Evolutionary conservation across 2,888 invertebrate genomes (phyloP), one percentile per base, ranked within the genome.

Genomic region (Oscheius onirici): DNA sequence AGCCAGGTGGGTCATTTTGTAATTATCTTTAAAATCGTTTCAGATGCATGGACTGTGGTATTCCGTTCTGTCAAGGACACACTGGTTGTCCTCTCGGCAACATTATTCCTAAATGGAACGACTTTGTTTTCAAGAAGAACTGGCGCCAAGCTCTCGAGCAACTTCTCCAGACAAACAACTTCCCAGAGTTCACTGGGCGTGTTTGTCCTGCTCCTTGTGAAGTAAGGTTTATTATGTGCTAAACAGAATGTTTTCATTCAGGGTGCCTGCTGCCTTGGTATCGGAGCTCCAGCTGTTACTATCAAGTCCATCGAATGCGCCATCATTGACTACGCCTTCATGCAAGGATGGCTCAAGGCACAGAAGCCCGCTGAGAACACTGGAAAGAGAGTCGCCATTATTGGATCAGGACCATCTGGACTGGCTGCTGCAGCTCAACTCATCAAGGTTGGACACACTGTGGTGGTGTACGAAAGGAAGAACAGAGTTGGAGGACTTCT

Each of bases 261-360:
- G 89, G 97, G 95, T 60, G 95, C 97, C 2, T 99, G 99, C 89
- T 97, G 97, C 71, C 90, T 97, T 77, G 96, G 92, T 20, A 99
- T 99, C 88, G 95, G 94, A 22, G 94, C 95, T 85, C 95, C 96
- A 2, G 91, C 97, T 13, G 99, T 99, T 26, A 97, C 97, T 75
- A 99, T 99, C 88, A 99, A 99, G 90, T 96, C 96, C 88, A 97
- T 99, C 84, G 99, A 99, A 90, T 97, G 97, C 89, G 92, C 97
- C 69, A 99, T 99, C 88, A 97, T 99, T 83, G 99, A 99, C 90
- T 92, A 95, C 90, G 99, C 95, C 13, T 99, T 95, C 89, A 95
- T 96, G 87, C 92, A 93, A 89, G 96, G 95, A 3, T 87, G 87
- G 87, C 94, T 97, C 80, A 90, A 91, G 63, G 93, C 97, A 0